Evolutionary conservation across 2,113 vertebrate species (phyloP).

Genomic region (Cryptomyrus ogoouensis): DNA sequence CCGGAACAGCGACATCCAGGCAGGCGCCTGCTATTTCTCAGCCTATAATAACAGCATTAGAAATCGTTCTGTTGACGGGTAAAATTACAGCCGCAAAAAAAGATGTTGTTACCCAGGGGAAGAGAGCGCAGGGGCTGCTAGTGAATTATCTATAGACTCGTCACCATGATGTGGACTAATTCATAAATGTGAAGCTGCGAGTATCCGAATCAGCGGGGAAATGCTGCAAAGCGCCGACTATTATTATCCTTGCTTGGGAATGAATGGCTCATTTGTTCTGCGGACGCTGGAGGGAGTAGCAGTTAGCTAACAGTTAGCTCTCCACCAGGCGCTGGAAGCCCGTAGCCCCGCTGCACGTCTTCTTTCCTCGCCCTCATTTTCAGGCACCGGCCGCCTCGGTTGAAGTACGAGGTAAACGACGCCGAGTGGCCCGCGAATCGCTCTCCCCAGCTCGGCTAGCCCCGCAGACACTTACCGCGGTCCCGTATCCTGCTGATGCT

Average conservation of each 20-base stretch:
- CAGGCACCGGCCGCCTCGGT: not conserved
- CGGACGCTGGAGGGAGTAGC: not conserved
- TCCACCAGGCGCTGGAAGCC: not conserved
- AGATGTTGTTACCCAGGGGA: not conserved
- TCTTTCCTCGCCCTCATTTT: not conserved
- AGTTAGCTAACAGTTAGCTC: not conserved
- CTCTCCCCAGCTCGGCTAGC: not conserved
- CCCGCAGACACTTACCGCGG: conserved; percentile 1
- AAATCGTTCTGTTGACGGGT: not conserved
- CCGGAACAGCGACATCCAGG: not conserved
- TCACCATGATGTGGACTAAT: not conserved
- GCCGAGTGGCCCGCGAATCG: not conserved
- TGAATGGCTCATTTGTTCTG: not conserved
- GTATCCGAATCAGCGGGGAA: not conserved
- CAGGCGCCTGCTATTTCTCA: not conserved
- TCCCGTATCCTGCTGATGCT: not conserved
- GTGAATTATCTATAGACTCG: not conserved
- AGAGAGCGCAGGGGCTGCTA: not conserved
- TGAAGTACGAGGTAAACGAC: not conserved
- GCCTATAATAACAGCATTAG: not conserved
- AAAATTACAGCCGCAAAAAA: not conserved
- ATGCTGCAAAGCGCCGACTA: not conserved
- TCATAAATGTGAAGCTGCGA: not conserved
- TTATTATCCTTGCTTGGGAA: not conserved
- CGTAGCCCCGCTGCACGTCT: not conserved